A percentile compares a stretch with the other conserved stretches of the same genome.
These are phyloP conservation scores for Oreohelix idahoensis DNA, from an alignment of 1,140 invertebrate species.

Conservation along the genomic window DNA sequence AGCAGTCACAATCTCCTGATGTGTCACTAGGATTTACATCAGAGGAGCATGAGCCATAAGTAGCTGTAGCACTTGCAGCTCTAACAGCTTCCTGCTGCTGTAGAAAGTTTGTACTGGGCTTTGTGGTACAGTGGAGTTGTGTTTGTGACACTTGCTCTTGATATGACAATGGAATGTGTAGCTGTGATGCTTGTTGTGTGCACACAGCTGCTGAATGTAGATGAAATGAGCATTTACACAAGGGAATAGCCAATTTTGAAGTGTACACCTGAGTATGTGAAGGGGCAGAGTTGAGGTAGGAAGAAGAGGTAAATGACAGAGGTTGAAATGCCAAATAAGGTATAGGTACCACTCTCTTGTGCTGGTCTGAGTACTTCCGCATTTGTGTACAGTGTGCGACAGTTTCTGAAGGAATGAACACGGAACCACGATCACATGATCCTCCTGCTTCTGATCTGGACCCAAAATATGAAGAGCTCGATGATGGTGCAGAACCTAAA, in stretches of 20 bases:
- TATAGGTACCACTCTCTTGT: background rate
- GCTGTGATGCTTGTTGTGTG: background rate
- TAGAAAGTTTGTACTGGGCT: background rate
- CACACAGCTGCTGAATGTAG: background rate
- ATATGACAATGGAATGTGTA: constrained; percentile 10
- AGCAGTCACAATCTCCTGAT: constrained; percentile 55
- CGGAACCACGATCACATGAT: background rate
- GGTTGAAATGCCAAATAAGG: background rate
- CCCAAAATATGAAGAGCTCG: constrained; percentile 44
- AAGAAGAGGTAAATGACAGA: background rate
- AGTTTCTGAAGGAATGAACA: background rate
- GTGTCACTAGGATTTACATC: constrained; percentile 54
- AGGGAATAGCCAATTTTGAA: background rate
- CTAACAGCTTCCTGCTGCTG: background rate
- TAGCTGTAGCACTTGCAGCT: constrained; percentile 43
- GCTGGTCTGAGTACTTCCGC: background rate
- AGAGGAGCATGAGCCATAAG: constrained; percentile 54
- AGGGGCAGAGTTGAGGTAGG: background rate
- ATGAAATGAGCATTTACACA: background rate
- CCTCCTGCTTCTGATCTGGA: constrained; percentile 12
- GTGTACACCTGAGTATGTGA: constrained; percentile 17
- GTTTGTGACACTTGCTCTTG: background rate
- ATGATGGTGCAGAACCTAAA: constrained; percentile 49
- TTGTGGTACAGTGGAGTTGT: background rate
- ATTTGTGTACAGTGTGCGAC: background rate